Evolutionary conservation across 2,888 invertebrate species (phyloP), one percentile per base, ranked within the genome.

Genomic region (Papilio demoleus): DNA sequence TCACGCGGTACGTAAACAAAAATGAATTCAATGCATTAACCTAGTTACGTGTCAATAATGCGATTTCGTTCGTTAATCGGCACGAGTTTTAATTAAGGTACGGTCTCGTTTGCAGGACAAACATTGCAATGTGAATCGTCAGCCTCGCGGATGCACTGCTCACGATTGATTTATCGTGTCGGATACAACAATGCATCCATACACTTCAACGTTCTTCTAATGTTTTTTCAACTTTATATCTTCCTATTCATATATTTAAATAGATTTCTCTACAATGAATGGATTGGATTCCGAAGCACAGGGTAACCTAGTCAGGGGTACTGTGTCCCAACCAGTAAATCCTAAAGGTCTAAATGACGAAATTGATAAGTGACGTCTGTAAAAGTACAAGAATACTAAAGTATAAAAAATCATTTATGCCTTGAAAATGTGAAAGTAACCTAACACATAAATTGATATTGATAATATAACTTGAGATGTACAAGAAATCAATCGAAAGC

Each of bases 101-200:
- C 79, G 73, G 79, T 85, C 79, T 79, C 80, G 76, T 79, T 81
- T 79, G 80, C 80, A 83, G 82, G 81, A 81, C 80, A 77, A 78
- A 80, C 76, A 77, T 73, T 74, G 75, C 77, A 72, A 74, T 73
- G 27, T 66, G 70, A 63, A 69, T 66, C 71, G 68, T 73, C 70
- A 72, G 74, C 45, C 73, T 74, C 77, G 78, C 78, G 79, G 86
- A 87, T 88, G 80, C 82, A 74, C 75, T 62, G 79, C 84, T 86
- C 88, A 88, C 87, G 88, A 86, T 81, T n/a, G n/a, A n/a, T 84
- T 85, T 87, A 89, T 89, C 88, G 79, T 79, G 76, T 77, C 76
- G 73, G 77, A 83, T 77, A 82, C 83, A 88, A 88, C 86, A 80
- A 82, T 87, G 82, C 80, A 81, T 81, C 81, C 82, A 80, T 85